These are phyloP conservation scores for Engraulis encrasicolus DNA, from an alignment of 2,113 vertebrate genomes.

Conservation along the genomic window DNA sequence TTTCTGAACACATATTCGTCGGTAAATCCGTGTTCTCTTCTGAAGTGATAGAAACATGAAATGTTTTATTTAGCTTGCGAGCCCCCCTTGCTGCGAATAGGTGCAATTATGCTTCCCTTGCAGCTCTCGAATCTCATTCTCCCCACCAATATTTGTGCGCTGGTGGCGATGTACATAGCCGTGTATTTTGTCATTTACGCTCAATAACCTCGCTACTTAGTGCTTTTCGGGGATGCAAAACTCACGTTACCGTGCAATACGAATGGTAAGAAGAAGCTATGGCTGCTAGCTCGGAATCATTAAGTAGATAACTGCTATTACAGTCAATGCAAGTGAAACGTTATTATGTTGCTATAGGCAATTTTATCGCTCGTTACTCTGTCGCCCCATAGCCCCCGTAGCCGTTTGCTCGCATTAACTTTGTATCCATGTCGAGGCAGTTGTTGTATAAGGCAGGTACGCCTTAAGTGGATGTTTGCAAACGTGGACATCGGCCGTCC, in stretches of 20 bases:
- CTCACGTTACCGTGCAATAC: conserved; percentile 18
- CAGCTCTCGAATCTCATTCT: conserved; percentile 57
- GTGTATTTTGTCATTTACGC: conserved; percentile 36
- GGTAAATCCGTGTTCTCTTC: conserved; percentile 75
- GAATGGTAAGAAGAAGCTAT: conserved; percentile 30
- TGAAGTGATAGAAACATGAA: conserved; percentile 58
- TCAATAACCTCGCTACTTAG: conserved; percentile 30
- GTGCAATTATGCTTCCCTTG: conserved; percentile 78
- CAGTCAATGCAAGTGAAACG: conserved; percentile 37
- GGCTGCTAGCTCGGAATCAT: conserved; percentile 28
- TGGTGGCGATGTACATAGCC: conserved; percentile 67
- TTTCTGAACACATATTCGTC: conserved; percentile 50
- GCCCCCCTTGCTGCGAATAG: conserved; percentile 64
- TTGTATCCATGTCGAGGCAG: conserved; percentile 15
- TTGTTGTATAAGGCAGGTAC: background rate
- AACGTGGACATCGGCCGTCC: conserved; percentile 43
- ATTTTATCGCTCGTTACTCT: conserved; percentile 13
- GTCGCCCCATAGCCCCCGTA: conserved; percentile 21
- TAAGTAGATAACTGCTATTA: conserved; percentile 42
- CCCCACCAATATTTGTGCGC: conserved; percentile 47
- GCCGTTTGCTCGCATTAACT: background rate
- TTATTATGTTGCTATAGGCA: conserved; percentile 32
- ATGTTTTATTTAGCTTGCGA: conserved; percentile 46
- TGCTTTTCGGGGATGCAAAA: conserved; percentile 28
- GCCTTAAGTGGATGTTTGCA: conserved; percentile 22